Evolutionary conservation across 2,888 invertebrate genomes (phyloP), one percentile per base, ranked within the genome.

Genomic region (Nomada flava): DNA sequence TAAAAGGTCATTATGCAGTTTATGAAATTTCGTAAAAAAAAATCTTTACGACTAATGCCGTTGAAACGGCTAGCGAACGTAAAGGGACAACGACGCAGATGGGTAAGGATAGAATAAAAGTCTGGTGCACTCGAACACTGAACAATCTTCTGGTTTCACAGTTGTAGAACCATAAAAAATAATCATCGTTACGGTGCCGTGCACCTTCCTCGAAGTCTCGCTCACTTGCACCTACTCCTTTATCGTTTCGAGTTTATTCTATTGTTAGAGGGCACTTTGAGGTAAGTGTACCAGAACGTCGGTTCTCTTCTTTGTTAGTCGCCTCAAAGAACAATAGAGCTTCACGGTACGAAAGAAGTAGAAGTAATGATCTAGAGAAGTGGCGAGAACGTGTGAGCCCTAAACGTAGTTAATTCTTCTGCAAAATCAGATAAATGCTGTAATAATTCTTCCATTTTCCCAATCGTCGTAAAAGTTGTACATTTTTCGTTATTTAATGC

Each of bases 181-280:
- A 79, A 82, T 85, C 74, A 78, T 77, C 65, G 82, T 79, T 76
- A 72, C 72, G 72, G 71, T 72, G 69, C 53, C 57, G 18, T 78
- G 78, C 75, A 52, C 59, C 53, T 85, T 84, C 65, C 59, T 64
- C 72, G 82, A 85, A 85, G 79, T 84, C 63, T 71, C 72, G 70
- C 82, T 74, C 68, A 76, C 73, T 72, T 68, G 55, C 60, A 47
- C 64, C 59, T 62, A 20, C 64, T 68, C 69, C 67, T 79, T 79
- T 82, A 85, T 85, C 71, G 67, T 65, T 79, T 71, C 69, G 65
- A 68, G 65, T 85, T 85, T 82, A 74, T 79, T 79, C 79, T 78
- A 85, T 85, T 85, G 74, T 85, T 82, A 75, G 62, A 47, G 64
- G 52, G 67, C 57, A 76, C 76, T 79, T 69, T 20, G 76, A 63